Evolutionary conservation across 2,888 invertebrate genomes (phyloP), one percentile per base, ranked within the genome.

Genomic region (Scaptomyza parva): DNA sequence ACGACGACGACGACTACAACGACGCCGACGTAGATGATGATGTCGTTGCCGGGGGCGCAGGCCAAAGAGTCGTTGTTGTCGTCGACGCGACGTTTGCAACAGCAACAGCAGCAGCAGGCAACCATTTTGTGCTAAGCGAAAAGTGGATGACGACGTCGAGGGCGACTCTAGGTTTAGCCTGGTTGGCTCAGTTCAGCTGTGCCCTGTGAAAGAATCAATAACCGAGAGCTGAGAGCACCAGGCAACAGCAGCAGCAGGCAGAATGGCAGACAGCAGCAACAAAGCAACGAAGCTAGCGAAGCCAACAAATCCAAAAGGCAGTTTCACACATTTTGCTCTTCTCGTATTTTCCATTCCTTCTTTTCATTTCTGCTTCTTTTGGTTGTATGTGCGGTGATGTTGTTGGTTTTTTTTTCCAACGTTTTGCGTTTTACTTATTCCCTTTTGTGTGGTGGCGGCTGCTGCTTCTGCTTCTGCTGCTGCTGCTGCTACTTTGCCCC

Each of bases 11-110:
- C 28, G 28, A 30, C 45, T 3, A 18, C 28, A 18, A 28, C 45
- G 45, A 60, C 63, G 48, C 60, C 72, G 70, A 72, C 71, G 72
- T 69, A 70, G 69, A 70, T 79, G 81, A 76, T 65, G 72, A 70
- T 70, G 73, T 80, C 74, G 84, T 70, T 84, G 86, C 87, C 83
- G 86, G 87, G 87, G 78, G 81, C 86, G 65, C 84, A 83, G 70
- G 66, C 78, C 75, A 78, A 65, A 73, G 74, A 72, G 76, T 54
- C 63, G 57, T 28, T 26, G 54, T 39, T 35, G 51, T 14, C 35
- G 48, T 9, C 17, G 47, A 9, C 17, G 37, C 51, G 59, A 12
- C 37, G 47, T 47, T 47, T n/a, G 28, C 28, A 28, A 30, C 47
- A 44, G 24, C 18, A 44, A 14, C 18, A 28, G 30, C 14, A 17